A percentile compares a stretch with the other conserved stretches of the same genome.
phyloP scores from a whole-genome alignment of 1,140 invertebrate genomes.

The Batillaria attramentaria region DNA sequence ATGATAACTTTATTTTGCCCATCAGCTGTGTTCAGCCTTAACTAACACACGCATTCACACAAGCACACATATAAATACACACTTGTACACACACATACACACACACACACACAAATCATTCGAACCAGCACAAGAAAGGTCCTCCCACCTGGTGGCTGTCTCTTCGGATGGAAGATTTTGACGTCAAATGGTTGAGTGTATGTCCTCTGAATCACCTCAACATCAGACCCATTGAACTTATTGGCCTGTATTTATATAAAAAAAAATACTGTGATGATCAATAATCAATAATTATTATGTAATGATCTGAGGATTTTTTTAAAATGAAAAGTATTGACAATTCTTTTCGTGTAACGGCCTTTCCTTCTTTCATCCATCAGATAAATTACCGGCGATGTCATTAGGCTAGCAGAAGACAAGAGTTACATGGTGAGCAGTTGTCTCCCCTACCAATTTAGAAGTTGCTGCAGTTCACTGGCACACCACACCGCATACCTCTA shows the following conservation, averaged over 20 bases:
- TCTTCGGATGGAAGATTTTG: slow-evolving; percentile 84
- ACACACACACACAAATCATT: neutral
- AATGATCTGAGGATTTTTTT: too few species aligned
- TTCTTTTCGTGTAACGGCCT: too few species aligned
- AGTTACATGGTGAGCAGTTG: too few species aligned
- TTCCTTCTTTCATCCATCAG: too few species aligned
- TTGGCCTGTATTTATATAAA: slow-evolving; percentile 77
- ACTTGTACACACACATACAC: neutral
- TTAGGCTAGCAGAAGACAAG: too few species aligned
- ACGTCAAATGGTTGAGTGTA: slow-evolving; percentile 89
- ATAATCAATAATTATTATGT: neutral
- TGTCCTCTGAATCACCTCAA: slow-evolving; percentile 76
- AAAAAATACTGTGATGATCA: slow-evolving; percentile 15
- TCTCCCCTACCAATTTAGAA: too few species aligned
- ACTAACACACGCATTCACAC: neutral
- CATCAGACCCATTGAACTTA: slow-evolving; percentile 79
- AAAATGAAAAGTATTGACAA: too few species aligned
- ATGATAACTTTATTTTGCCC: too few species aligned
- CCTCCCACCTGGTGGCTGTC: slow-evolving; percentile 77
- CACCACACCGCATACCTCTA: too few species aligned
- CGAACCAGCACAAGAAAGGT: neutral
- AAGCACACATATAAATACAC: neutral
- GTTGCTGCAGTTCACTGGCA: too few species aligned
- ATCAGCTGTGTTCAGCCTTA: too few species aligned
- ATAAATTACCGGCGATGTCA: too few species aligned